Percentiles rank a stretch among this genome's conserved stretches.
Conservation (phyloP, 2,888 invertebrate genomes). For the Hecatera dysodea region DNA sequence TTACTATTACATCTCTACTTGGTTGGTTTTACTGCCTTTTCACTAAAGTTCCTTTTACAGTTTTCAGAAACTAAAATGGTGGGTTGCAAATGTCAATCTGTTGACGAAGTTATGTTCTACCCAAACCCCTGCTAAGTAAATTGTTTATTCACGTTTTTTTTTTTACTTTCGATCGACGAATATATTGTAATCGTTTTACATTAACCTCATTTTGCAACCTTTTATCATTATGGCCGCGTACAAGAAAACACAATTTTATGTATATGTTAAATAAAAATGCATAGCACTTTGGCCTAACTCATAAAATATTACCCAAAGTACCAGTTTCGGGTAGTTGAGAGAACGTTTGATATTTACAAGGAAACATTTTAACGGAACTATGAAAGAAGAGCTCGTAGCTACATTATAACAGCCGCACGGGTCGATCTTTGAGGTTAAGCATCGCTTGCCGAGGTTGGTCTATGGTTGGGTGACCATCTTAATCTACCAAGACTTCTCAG, state of each 20-base stretch:
- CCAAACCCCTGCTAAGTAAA: not conserved
- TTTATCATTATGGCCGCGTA: conserved; percentile 55
- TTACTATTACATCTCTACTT: no score
- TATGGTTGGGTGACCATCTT: no score
- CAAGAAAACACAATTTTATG: conserved; percentile 60
- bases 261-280: conserved; percentile 50
- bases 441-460: no score
- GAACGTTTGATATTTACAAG: conserved; percentile 8
- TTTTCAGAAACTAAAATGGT: no score
- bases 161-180: conserved; percentile 31
- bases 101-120: no score
- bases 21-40: no score
- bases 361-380: not conserved
- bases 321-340: conserved; percentile 32
- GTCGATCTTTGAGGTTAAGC: no score
- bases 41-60: no score
- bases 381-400: no score
- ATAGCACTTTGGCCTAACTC: conserved; percentile 51
- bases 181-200: conserved; percentile 57
- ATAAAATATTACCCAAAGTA: conserved; percentile 40
- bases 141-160: conserved; percentile 25
- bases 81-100: no score
- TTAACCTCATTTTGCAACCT: conserved; percentile 63
- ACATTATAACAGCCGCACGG: no score
- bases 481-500: no score